Evolutionary conservation across 2,113 vertebrate species (phyloP).

Genomic region (Casuarius casuarius): DNA sequence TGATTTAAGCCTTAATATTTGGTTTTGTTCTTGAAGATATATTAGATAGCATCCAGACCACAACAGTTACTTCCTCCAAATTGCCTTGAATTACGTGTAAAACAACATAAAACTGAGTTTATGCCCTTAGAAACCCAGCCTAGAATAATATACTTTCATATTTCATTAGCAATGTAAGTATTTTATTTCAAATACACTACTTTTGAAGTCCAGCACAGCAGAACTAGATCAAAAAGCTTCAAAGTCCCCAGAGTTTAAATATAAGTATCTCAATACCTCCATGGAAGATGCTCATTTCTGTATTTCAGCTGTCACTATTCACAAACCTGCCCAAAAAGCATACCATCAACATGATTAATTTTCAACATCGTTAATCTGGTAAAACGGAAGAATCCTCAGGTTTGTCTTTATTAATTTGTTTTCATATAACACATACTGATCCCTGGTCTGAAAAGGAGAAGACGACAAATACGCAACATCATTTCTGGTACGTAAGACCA

Average conservation of each 20-base stretch:
- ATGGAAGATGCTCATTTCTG: neutral
- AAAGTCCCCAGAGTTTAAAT: neutral
- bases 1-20: neutral
- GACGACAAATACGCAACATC: neutral
- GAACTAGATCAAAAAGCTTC: slow-evolving; percentile 16
- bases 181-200: neutral
- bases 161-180: slow-evolving; percentile 9
- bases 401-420: neutral
- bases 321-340: neutral
- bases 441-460: neutral
- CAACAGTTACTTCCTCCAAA: neutral
- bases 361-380: neutral
- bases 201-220: neutral
- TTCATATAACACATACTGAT: neutral
- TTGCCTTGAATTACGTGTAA: neutral
- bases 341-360: neutral
- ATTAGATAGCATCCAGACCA: neutral
- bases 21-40: neutral
- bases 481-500: neutral
- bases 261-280: neutral
- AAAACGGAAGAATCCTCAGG: neutral
- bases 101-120: neutral
- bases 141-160: neutral
- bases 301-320: neutral
- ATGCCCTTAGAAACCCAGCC: neutral